These are phyloP conservation scores for Remorina albescens DNA, from an alignment of 2,797 vertebrate genomes.

Conservation along the genomic window DNA sequence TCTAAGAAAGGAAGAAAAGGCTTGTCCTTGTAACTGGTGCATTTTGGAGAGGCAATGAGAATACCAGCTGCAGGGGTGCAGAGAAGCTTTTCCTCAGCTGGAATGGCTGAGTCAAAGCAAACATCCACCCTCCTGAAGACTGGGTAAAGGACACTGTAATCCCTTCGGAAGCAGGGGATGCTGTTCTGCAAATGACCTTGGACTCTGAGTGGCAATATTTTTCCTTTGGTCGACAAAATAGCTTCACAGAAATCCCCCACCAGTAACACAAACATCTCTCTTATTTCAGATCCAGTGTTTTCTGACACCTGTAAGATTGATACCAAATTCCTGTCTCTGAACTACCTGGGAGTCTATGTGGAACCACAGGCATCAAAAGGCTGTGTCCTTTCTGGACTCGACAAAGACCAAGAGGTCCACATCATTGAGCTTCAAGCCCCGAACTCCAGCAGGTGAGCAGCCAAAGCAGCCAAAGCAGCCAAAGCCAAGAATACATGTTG, in stretches of 20 bases:
- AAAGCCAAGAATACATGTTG: slow-evolving; percentile 39
- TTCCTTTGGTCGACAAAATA: slow-evolving; percentile 30
- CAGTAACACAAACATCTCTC: slow-evolving; percentile 42
- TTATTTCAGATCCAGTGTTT: slow-evolving; percentile 89
- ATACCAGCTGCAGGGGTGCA: slow-evolving; percentile 41
- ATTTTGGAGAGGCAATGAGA: slow-evolving; percentile 26
- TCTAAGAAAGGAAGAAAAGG: not conserved
- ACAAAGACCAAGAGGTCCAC: slow-evolving; percentile 89
- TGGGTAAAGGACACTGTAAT: slow-evolving; percentile 24
- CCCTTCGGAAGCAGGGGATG: slow-evolving; percentile 21
- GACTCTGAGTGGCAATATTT: slow-evolving; percentile 14
- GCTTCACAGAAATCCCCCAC: not conserved
- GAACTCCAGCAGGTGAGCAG: slow-evolving; percentile 90
- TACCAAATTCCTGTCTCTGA: slow-evolving; percentile 95
- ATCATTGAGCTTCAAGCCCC: slow-evolving; percentile 94
- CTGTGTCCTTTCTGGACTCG: slow-evolving; percentile 86
- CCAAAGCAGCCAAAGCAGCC: slow-evolving; percentile 13
- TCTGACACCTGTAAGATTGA: slow-evolving; percentile 92
- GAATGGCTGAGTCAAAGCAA: slow-evolving; percentile 35
- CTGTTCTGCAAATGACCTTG: slow-evolving; percentile 31
- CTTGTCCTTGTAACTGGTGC: slow-evolving; percentile 3
- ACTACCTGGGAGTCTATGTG: slow-evolving; percentile 95
- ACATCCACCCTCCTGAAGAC: slow-evolving; percentile 26
- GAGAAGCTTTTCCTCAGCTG: slow-evolving; percentile 24
- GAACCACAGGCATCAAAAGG: slow-evolving; percentile 91